phyloP scores from a whole-genome alignment of 2,888 invertebrate genomes.

The Thumatha senex region DNA sequence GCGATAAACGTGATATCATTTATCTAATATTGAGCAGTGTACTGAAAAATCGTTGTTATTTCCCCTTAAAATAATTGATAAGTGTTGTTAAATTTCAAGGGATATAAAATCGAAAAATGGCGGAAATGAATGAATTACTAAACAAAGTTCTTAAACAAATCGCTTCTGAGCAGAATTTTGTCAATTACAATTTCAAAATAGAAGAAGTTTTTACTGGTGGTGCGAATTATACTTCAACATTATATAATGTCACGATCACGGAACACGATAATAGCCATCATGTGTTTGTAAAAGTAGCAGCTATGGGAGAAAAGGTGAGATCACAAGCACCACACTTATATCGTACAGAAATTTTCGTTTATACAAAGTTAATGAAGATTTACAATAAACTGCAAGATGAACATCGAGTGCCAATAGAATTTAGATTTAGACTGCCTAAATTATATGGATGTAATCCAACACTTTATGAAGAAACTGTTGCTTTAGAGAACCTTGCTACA shows the following conservation, averaged over 20 bases:
- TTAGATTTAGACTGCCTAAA: constrained; percentile 23
- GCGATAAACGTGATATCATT: not conserved
- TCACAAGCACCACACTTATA: constrained; percentile 36
- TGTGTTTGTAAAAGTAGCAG: constrained; percentile 58
- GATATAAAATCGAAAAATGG: constrained; percentile 13
- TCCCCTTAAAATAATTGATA: too few relatives aligned
- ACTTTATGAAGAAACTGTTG: constrained; percentile 43
- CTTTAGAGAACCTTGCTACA: constrained; percentile 44
- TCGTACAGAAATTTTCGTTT: constrained; percentile 49
- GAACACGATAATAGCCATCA: constrained; percentile 31
- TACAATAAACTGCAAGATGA: constrained; percentile 25
- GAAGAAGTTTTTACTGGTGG: constrained; percentile 40
- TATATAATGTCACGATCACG: constrained; percentile 34
- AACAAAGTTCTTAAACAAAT: constrained; percentile 22
- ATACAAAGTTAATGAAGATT: constrained; percentile 42
- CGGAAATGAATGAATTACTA: constrained; percentile 9
- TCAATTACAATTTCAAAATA: constrained; percentile 28
- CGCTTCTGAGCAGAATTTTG: constrained; percentile 29
- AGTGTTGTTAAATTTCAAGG: not conserved
- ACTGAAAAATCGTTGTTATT: not conserved
- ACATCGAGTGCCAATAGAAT: not conserved
- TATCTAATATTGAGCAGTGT: not conserved
- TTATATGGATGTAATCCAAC: constrained; percentile 37
- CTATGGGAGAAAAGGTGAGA: constrained; percentile 46
- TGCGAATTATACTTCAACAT: constrained; percentile 46